Conservation (phyloP, 1,140 invertebrate species). For the Rhopalosiphum maidis region DNA sequence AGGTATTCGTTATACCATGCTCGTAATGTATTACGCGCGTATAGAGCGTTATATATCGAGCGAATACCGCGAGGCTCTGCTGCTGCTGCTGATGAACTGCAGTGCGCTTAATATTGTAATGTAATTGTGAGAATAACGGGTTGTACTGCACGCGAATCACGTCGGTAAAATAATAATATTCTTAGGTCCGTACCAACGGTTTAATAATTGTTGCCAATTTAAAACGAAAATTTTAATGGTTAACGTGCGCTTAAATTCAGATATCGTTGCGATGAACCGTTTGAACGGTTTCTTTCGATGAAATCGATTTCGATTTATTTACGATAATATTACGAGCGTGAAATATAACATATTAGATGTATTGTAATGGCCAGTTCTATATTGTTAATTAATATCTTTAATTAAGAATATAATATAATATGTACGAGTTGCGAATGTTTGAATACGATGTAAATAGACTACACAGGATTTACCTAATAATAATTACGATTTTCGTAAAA, state of each 20-base stretch:
- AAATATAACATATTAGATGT: no score
- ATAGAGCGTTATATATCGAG: neutral
- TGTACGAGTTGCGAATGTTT: no score
- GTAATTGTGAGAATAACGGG: no score
- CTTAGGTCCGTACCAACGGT: neutral
- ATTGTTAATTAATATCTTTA: no score
- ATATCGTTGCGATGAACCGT: no score
- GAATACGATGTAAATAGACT: no score
- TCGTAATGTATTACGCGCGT: neutral
- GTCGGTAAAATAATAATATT: neutral
- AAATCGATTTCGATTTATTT: neutral
- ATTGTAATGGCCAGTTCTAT: no score
- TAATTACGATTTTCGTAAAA: neutral
- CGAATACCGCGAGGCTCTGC: neutral
- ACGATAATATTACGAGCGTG: no score
- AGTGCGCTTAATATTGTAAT: neutral
- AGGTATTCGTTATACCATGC: neutral
- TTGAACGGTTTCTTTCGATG: neutral
- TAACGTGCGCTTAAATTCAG: no score
- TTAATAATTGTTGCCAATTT: neutral
- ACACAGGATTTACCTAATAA: no score
- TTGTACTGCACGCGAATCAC: neutral
- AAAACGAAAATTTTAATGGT: neutral
- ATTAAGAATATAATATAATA: no score
- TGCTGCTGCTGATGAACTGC: neutral